Evolutionary conservation across 2,888 invertebrate species (phyloP), one percentile per base, ranked within the genome.

Genomic region (Eristalinus aeneus): DNA sequence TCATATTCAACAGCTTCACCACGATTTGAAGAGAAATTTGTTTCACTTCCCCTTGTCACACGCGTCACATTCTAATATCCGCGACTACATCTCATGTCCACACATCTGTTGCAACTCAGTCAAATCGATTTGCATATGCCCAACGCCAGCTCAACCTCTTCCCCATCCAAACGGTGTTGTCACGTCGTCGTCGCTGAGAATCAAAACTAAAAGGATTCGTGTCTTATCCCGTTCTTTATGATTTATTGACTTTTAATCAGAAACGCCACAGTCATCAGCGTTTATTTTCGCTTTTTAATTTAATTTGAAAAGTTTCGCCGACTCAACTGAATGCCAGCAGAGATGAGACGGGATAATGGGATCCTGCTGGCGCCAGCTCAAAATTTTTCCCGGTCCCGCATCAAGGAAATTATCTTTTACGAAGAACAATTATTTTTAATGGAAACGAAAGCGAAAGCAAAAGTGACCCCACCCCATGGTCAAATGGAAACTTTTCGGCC

Each of bases 181-280:
- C 39, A 12, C 46, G 16, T 4, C 39, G 12, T 39, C n/a, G 27
- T 3, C 2, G 5, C 27, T 5, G 39, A 46, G 46, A 46, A 61
- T 58, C 10, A 5, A 53, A 39, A 39, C 9, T 54, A 32, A 74
- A 54, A 31, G 20, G 46, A 60, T 60, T 64, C 68, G 39, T 82
- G 73, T 82, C 82, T 73, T 82, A 74, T 77, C 77, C 73, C 46
- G 82, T 86, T 86, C 27, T 78, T 73, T 76, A 74, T 87, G 87
- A 87, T 87, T 87, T 87, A 87, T 87, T 87, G 87, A 87, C 79
- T 83, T 87, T 87, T 87, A 87, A 87, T 87, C 87, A 87, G 83
- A 83, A 87, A 72, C 83, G 72, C 78, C 83, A 56, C 67, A 87
- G 78, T 79, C 83, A 83, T 87, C 87, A 83, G 77, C 75, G 79